Evolutionary conservation across 92 coral and sea anemone genomes (phyloP), one percentile per base, ranked within the genome.

Genomic region (Actinernus sp.): DNA sequence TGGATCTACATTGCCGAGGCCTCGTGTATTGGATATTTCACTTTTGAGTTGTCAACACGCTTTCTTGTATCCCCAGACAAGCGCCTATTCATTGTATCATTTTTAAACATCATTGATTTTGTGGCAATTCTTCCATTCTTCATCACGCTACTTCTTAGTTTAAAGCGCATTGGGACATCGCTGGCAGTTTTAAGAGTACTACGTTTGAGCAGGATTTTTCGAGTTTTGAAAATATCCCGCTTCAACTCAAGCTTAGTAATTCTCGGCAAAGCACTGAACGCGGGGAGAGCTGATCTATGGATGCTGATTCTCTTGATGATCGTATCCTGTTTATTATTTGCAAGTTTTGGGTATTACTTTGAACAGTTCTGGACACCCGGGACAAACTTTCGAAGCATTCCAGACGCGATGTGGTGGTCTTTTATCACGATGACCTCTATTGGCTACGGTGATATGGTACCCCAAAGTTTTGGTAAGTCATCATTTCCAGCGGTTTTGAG

Each of bases 351-450:
- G 28, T 73, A 73, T 41, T 61, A 73, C 31, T 37, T 55, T 17
- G 81, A 73, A 27, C 72, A 63, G 63, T 73, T 6, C 52, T 45
- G 10, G 18, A 45, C 52, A 23, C 52, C 52, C 10, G 52, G 52
- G 12, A 59, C 79, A 4, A 30, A 23, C 3, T 72, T 72, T 48
- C 18, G 21, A 10, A 72, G 79, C 59, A 72, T 72, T 17, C 79
- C 69, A 9, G 68, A 45, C 24, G 79, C 79, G 27, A 72, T 60
- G 69, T 72, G 79, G 79, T 72, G 49, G 17, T 31, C 71, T 17
- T 32, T 71, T 59, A 59, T 72, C 21, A 58, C 79, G 2, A 72
- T 51, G 11, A 60, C 69, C 1, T 47, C 64, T 24, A 20, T 60
- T 11, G 79, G 79, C 51, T 72, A 40, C 11, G 75, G 52, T 4